These are phyloP conservation scores for Dromius quadrimaculatus DNA, from an alignment of 2,888 invertebrate species.

Conservation along the genomic window DNA sequence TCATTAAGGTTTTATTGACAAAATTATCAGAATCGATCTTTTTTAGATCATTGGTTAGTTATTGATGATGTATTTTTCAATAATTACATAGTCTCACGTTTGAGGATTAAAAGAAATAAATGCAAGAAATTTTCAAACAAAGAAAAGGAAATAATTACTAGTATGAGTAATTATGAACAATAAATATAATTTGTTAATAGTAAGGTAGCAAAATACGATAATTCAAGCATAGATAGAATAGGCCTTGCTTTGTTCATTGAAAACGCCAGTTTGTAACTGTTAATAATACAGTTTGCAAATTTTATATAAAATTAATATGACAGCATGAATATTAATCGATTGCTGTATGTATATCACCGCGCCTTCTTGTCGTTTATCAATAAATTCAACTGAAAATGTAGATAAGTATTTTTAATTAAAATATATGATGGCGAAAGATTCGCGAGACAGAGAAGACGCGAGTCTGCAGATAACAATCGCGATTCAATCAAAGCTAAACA, in stretches of 20 bases:
- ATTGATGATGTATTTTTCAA: too few relatives aligned
- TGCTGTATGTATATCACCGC: conserved; percentile 43
- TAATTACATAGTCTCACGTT: too few relatives aligned
- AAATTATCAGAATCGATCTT: too few relatives aligned
- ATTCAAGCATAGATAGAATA: too few relatives aligned
- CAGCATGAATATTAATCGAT: conserved; percentile 43
- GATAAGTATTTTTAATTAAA: conserved; percentile 37
- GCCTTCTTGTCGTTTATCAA: conserved; percentile 28
- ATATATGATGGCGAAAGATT: conserved; percentile 16
- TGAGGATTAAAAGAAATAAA: too few relatives aligned
- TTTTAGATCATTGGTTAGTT: too few relatives aligned
- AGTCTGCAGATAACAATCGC: conserved; percentile 47
- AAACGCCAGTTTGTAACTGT: conserved; percentile 5
- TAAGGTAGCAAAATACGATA: too few relatives aligned
- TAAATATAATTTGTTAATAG: too few relatives aligned
- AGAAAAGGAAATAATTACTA: too few relatives aligned
- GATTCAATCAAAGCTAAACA: conserved; percentile 52
- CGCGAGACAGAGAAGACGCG: conserved; percentile 1
- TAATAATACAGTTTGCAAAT: conserved; percentile 42
- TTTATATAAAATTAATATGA: conserved; percentile 42
- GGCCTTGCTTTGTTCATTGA: conserved; percentile 38
- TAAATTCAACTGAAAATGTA: background rate
- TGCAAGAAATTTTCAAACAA: too few relatives aligned
- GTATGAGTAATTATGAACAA: too few relatives aligned
- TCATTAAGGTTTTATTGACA: too few relatives aligned